phyloP scores from a whole-genome alignment of 1,140 invertebrate species.

The Lycorma delicatula region DNA sequence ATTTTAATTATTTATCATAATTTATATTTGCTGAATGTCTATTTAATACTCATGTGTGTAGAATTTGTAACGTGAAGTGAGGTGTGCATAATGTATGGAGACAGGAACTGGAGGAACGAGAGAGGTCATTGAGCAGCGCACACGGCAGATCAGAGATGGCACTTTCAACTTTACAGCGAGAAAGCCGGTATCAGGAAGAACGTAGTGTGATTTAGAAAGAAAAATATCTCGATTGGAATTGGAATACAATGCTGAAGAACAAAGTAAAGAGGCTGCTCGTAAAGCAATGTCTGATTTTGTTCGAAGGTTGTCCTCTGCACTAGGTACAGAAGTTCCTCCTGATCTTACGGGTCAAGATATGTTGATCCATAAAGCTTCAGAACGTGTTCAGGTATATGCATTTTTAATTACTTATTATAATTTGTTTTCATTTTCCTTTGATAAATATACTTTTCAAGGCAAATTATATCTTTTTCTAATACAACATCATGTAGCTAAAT shows the following conservation, averaged over 20 bases:
- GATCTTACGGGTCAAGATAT: constrained; percentile 46
- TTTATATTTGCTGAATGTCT: no score
- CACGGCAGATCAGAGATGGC: constrained; percentile 58
- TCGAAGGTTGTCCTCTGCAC: constrained; percentile 51
- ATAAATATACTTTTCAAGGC: no score
- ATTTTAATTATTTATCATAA: no score
- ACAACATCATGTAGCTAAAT: no score
- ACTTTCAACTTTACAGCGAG: constrained; percentile 59
- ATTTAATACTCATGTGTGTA: no score
- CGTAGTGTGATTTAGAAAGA: constrained; percentile 63
- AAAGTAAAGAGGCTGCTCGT: constrained; percentile 54
- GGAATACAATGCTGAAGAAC: constrained; percentile 55
- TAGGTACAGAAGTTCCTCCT: constrained; percentile 41
- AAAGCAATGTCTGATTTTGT: constrained; percentile 52
- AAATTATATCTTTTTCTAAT: no score
- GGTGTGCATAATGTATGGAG: no score
- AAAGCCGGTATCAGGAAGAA: constrained; percentile 62
- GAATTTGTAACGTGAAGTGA: no score
- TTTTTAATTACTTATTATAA: no score
- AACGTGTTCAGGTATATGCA: constrained; percentile 52
- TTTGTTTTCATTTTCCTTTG: no score
- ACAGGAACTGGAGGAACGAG: constrained; percentile 61
- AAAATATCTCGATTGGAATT: constrained; percentile 60
- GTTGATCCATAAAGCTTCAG: constrained; percentile 58
- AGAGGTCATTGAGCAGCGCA: constrained; percentile 51